phyloP scores from a whole-genome alignment of 2,888 invertebrate genomes.

The Ectemnius cavifrons region DNA sequence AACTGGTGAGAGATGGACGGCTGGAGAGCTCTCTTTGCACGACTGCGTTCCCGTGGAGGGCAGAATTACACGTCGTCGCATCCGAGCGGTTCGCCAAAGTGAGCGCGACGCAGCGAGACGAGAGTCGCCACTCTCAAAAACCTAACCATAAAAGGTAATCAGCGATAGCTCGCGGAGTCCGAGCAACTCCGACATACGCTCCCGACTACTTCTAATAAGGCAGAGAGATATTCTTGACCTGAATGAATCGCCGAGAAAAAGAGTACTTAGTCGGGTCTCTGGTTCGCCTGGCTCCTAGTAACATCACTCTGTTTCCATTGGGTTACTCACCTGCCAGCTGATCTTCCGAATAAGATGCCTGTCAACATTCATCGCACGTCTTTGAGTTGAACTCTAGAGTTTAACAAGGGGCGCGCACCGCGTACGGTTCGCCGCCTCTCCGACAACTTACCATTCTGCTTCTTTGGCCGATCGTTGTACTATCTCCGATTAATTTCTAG shows the following conservation, averaged over 20 bases:
- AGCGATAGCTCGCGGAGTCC: slow-evolving; percentile 50
- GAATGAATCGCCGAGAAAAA: slow-evolving; percentile 69
- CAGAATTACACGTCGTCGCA: no score
- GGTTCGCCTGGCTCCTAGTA: background rate
- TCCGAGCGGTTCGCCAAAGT: no score
- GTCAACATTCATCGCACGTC: slow-evolving; percentile 68
- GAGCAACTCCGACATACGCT: slow-evolving; percentile 25
- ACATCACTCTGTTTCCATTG: slow-evolving; percentile 58
- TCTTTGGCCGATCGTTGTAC: no score
- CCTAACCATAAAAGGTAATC: slow-evolving; percentile 72
- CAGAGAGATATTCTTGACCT: slow-evolving; percentile 75
- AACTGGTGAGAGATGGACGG: no score
- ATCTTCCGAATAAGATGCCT: slow-evolving; percentile 94
- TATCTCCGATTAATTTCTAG: no score
- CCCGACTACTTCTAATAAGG: slow-evolving; percentile 71
- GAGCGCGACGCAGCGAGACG: background rate
- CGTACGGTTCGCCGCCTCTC: no score
- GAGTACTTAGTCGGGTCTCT: slow-evolving; percentile 31
- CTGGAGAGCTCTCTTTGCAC: no score
- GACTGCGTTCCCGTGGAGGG: no score
- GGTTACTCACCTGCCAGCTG: slow-evolving; percentile 92
- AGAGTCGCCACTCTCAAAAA: slow-evolving; percentile 50
- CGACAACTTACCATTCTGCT: no score
- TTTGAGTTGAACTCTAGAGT: background rate
- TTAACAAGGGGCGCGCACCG: background rate